Conservation (phyloP, 2,113 vertebrate genomes). For the Mastomys natalensis region DNA sequence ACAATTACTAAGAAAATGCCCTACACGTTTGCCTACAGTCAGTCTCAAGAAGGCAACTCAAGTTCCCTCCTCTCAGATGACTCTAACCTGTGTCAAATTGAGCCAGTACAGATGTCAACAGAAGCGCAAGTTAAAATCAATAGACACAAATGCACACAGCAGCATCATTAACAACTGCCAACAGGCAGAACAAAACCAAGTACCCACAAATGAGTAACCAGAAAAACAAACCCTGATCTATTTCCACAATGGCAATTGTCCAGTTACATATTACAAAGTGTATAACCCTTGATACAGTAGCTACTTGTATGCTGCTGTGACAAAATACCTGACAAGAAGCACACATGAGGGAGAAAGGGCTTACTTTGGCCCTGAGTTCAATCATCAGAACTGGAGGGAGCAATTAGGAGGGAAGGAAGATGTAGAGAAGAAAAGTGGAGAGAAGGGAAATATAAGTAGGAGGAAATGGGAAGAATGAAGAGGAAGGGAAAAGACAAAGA, state of each 20-base stretch:
- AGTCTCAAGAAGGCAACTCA: not conserved
- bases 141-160: not conserved
- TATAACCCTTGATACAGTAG: not conserved
- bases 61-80: not conserved
- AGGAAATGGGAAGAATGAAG: too few species aligned
- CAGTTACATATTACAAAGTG: not conserved
- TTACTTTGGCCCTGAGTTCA: not conserved
- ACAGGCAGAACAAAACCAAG: too few species aligned
- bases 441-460: not conserved
- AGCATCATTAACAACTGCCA: too few species aligned
- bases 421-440: not conserved
- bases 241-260: too few species aligned
- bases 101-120: not conserved
- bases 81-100: not conserved
- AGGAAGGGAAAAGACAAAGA: not conserved
- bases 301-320: not conserved
- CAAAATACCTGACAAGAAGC: not conserved
- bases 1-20: not conserved
- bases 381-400: not conserved
- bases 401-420: too few species aligned
- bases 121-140: not conserved
- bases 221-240: not conserved
- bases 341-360: not conserved
- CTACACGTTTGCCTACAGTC: not conserved
- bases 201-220: not conserved